phyloP scores from a whole-genome alignment of 2,888 invertebrate genomes.

The Nemoura dubitans region DNA sequence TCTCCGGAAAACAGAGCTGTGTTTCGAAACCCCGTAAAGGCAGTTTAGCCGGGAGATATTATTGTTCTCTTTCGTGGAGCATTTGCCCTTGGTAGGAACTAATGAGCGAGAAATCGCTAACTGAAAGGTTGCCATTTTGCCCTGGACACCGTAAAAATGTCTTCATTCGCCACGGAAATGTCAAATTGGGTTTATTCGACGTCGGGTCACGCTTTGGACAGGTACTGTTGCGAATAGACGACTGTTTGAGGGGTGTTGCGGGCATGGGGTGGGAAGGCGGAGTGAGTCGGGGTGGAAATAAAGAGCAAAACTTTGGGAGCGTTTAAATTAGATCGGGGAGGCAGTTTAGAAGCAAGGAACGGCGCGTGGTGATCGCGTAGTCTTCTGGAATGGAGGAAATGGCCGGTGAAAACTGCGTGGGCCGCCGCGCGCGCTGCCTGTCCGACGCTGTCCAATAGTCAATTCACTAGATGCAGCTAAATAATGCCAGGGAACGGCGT shows the following conservation, averaged over 20 bases:
- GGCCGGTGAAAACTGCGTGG: neutral
- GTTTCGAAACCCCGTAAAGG: neutral
- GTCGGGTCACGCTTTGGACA: neutral
- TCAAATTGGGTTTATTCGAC: neutral
- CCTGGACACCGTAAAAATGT: neutral
- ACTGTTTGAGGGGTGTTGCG: neutral
- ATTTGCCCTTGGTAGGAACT: neutral
- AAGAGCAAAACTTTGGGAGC: neutral
- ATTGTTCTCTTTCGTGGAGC: too few species aligned
- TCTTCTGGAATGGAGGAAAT: neutral
- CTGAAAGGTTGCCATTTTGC: neutral
- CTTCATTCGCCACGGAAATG: neutral
- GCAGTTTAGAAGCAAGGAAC: neutral
- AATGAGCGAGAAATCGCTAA: neutral
- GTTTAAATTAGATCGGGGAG: slow-evolving; percentile 12
- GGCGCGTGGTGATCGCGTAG: neutral
- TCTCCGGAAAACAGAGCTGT: neutral
- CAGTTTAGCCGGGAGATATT: too few species aligned
- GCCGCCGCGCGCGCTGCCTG: neutral
- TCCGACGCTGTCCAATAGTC: neutral
- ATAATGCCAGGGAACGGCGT: neutral
- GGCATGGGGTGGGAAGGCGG: neutral
- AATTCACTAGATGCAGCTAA: neutral
- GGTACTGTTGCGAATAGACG: neutral
- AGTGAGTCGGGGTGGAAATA: neutral